Evolutionary conservation across 2,113 vertebrate species (phyloP), one percentile per base, ranked within the genome.

Genomic region (Pseudopodoces humilis): DNA sequence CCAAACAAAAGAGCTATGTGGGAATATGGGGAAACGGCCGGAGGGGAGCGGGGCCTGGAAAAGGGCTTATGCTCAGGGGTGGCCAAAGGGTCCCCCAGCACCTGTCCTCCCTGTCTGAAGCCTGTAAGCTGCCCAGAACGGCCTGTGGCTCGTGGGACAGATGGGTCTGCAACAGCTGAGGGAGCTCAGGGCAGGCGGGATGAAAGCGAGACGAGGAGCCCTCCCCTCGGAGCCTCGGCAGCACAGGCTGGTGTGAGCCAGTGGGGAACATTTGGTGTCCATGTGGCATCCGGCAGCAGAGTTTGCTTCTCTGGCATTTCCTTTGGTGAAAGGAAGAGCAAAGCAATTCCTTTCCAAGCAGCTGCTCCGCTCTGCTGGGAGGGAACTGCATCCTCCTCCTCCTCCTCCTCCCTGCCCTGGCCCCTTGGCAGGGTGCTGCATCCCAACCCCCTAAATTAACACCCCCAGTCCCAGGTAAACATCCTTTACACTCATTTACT

Each of bases 221-320:
- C 91, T 94, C 93, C 91, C 82, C 71, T 78, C 5, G 0, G 30
- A 74, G 87, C 91, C 84, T 70, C 43, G 1, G 65, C 86, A 75
- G 69, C 2, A 1, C 1, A 1, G 85, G 76, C 92, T 86, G 86
- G 7, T 81, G 91, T 7, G 85, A 92, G 70, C 85, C 5, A 3
- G 84, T 20, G 74, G 70, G 70, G 93, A 97, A 97, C 96, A 97
- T 97, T 97, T 97, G 95, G 96, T 96, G 91, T 96, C 96, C 97
- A 97, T 93, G 95, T 96, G 97, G 92, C 95, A 96, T 95, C 92
- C 95, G 93, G 95, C 92, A 96, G 92, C 88, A 75, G 82, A 33
- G 68, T 84, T 88, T 71, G 59, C 91, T 93, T 69, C 91, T 96
- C 87, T 94, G 96, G 95, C 88, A 97, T 96, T 97, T 97, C 95